A percentile compares a stretch with the other conserved stretches of the same genome.
Evolutionary conservation across 2,113 vertebrate genomes (phyloP).

Genomic region (Daubentonia madagascariensis): DNA sequence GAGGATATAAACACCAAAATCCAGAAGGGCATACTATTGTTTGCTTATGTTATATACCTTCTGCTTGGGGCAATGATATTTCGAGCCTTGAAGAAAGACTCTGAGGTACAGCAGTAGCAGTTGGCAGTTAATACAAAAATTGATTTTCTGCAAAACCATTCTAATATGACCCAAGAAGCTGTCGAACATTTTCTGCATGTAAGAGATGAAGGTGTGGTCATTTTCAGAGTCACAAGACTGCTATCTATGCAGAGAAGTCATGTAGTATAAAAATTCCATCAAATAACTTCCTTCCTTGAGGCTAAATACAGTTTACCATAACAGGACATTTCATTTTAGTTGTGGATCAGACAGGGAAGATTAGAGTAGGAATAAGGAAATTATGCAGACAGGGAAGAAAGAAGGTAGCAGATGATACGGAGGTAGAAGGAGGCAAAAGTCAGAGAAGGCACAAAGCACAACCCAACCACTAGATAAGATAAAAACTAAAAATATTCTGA

Average conservation of each 20-base stretch:
- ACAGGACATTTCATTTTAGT: not conserved
- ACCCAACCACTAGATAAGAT: not conserved
- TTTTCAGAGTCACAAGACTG: not conserved
- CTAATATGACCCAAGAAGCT: not conserved
- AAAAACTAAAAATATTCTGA: not conserved
- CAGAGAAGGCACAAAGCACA: not conserved
- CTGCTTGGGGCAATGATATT: not conserved
- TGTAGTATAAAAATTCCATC: not conserved
- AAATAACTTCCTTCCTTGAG: not conserved
- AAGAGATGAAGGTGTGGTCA: not conserved
- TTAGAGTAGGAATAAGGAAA: not conserved
- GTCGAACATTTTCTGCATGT: not conserved
- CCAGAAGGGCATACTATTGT: not conserved
- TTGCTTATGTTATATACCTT: not conserved
- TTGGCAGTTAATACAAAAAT: not conserved
- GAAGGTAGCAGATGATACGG: not conserved
- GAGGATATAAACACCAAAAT: not conserved
- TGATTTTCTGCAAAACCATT: not conserved
- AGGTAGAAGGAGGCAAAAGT: too few species aligned
- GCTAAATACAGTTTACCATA: not conserved
- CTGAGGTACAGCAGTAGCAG: not conserved
- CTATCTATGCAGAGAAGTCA: not conserved
- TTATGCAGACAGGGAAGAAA: not conserved
- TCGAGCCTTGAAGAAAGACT: conserved; percentile 14
- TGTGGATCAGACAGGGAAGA: not conserved